Evolutionary conservation across 2,113 vertebrate genomes (phyloP).

Genomic region (Rhizomys pruinosus): DNA sequence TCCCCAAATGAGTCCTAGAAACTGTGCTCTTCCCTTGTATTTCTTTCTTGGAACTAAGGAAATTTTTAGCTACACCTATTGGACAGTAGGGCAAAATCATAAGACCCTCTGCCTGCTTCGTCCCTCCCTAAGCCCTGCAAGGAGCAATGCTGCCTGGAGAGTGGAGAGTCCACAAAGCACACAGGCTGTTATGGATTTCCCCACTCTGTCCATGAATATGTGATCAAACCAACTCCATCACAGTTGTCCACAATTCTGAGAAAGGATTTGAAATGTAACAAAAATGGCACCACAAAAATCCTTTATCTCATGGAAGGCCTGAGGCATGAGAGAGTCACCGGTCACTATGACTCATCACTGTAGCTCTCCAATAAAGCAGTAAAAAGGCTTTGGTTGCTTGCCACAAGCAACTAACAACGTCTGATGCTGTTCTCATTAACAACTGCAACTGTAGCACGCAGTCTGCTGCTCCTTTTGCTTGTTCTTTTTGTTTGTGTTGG

Average conservation of each 20-base stretch:
- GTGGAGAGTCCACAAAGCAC: background rate
- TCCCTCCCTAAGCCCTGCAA: accelerated
- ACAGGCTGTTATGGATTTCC: background rate
- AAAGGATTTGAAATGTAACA: background rate
- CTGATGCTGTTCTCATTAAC: background rate
- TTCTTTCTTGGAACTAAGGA: background rate
- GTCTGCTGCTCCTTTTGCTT: background rate
- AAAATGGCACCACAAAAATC: background rate
- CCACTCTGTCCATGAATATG: background rate
- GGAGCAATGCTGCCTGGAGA: too few relatives aligned
- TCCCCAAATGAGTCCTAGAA: background rate
- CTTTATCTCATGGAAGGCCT: background rate
- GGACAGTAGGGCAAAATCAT: background rate
- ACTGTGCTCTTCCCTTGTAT: background rate
- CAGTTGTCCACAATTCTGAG: background rate
- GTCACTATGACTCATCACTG: background rate
- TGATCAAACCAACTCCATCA: background rate
- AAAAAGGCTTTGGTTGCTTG: too few relatives aligned
- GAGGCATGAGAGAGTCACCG: background rate
- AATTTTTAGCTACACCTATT: background rate
- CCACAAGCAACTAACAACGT: too few relatives aligned
- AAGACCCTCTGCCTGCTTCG: background rate
- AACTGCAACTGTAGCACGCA: too few relatives aligned
- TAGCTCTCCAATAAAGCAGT: too few relatives aligned
- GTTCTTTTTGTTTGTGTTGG: too few relatives aligned